Evolutionary conservation across 2,888 invertebrate species (phyloP).

Genomic region (Pandemis heparana): DNA sequence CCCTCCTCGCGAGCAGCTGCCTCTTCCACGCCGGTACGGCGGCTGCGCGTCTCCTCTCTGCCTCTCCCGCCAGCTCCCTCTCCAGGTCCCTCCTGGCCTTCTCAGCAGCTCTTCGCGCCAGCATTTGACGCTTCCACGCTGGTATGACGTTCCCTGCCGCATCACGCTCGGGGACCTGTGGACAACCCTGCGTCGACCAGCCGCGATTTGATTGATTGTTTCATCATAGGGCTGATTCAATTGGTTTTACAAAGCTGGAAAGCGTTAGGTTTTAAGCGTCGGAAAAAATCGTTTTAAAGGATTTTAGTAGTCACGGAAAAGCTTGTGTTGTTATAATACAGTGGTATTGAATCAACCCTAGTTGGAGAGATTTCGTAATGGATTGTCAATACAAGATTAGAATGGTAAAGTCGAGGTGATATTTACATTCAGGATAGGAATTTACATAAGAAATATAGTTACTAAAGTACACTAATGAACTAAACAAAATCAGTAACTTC

Average conservation of each 20-base stretch:
- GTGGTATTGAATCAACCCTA: constrained; percentile 40
- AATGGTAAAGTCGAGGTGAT: constrained; percentile 26
- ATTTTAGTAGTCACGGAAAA: constrained; percentile 10
- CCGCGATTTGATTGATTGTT: constrained; percentile 59
- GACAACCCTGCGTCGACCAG: constrained; percentile 81
- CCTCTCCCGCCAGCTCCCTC: constrained; percentile 93
- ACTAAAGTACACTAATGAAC: neutral
- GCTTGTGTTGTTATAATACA: constrained; percentile 33
- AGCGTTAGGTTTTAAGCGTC: constrained; percentile 34
- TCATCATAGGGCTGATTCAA: constrained; percentile 43
- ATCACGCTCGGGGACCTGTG: constrained; percentile 95
- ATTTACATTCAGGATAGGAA: neutral
- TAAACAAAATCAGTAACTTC: too few relatives aligned
- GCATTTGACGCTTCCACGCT: constrained; percentile 97
- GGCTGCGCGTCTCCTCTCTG: constrained; percentile 93
- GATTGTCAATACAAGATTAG: constrained; percentile 1
- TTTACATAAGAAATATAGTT: neutral
- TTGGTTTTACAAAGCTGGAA: constrained; percentile 36
- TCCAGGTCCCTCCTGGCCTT: constrained; percentile 96
- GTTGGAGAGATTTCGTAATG: neutral
- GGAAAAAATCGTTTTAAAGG: neutral
- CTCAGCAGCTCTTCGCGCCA: constrained; percentile 97
- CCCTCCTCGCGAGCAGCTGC: constrained; percentile 93
- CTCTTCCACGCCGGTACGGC: constrained; percentile 98
- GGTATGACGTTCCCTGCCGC: constrained; percentile 95